Evolutionary conservation across 2,797 vertebrate species (phyloP), one percentile per base, ranked within the genome.

Genomic region (Bovichtus diacanthus): DNA sequence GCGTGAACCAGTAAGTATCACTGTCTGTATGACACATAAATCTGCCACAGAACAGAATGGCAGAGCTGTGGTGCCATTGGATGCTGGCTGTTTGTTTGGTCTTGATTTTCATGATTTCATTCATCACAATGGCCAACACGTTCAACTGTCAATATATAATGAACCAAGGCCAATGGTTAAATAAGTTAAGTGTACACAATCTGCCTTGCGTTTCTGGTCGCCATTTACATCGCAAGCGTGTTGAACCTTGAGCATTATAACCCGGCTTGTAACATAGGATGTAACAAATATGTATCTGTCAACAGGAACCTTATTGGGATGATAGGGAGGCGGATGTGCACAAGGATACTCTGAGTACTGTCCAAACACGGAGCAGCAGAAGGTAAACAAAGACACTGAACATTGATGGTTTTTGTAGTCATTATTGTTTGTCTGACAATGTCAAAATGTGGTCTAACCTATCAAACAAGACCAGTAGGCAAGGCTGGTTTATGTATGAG

Each of bases 311-410:
- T 74, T 84, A 56, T 47, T 67, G 55, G 55, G 54, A 60, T 36
- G 43, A 47, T 4, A 39, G 55, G 7, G 15, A 77, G 70, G 66
- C 51, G 69, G 86, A 80, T 76, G 71, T 66, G 56, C 49, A 81
- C 50, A 56, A 80, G 80, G 80, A 88, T 76, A 74, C 74, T 73
- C 47, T 51, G 41, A 75, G 25, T 55, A 38, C 80, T 82, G 58
- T 80, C 53, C 68, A 90, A 91, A 90, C 82, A 89, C 43, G 27
- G 64, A 68, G 21, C 50, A 21, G 50, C 36, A 60, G 36, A 49
- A 38, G 36, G 55, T 59, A 60, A 74, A 82, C 13, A 78, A 76
- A 63, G 41, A 36, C 19, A 13, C 27, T 3, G 39, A 38, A 29
- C 34, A 43, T 41, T 51, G 27, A 27, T 6, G 10, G 65, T 51